phyloP scores from a whole-genome alignment of 2,888 invertebrate genomes.

The Nomada lathburiana region DNA sequence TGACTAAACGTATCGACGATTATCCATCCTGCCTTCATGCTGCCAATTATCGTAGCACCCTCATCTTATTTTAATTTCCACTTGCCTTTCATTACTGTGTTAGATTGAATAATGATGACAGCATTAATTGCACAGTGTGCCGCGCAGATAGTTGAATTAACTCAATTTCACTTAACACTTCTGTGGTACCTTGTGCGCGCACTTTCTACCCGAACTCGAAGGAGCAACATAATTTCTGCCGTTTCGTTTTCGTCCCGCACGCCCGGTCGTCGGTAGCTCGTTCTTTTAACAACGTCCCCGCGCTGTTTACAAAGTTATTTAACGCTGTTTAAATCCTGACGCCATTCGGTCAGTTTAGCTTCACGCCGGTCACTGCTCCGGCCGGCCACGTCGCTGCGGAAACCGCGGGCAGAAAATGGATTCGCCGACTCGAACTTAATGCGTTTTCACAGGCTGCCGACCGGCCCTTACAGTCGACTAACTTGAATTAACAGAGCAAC shows the following conservation, averaged over 20 bases:
- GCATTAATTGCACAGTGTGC: no score
- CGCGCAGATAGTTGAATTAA: no score
- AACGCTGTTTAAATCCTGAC: slow-evolving; percentile 11
- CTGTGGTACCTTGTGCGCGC: no score
- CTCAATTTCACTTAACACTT: no score
- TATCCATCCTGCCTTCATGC: neutral
- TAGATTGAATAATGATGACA: no score
- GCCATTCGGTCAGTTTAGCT: slow-evolving; percentile 27
- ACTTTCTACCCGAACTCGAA: no score
- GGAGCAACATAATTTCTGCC: no score
- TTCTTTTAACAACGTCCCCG: neutral
- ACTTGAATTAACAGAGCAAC: slow-evolving; percentile 66
- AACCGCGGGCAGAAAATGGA: slow-evolving; percentile 62
- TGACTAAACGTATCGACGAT: slow-evolving; percentile 2
- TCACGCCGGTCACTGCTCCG: slow-evolving; percentile 28
- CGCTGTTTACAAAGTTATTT: slow-evolving; percentile 6
- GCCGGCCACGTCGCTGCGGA: slow-evolving; percentile 38
- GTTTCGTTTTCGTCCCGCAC: neutral
- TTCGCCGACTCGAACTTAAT: slow-evolving; percentile 69
- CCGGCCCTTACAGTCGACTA: slow-evolving; percentile 64
- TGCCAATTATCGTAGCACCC: neutral
- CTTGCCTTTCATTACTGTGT: no score
- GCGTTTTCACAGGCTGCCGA: slow-evolving; percentile 67
- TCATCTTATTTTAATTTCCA: neutral
- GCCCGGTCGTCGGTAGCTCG: neutral